Evolutionary conservation across 2,888 invertebrate genomes (phyloP), one percentile per base, ranked within the genome.

Genomic region (Leptopilina drosophilae): DNA sequence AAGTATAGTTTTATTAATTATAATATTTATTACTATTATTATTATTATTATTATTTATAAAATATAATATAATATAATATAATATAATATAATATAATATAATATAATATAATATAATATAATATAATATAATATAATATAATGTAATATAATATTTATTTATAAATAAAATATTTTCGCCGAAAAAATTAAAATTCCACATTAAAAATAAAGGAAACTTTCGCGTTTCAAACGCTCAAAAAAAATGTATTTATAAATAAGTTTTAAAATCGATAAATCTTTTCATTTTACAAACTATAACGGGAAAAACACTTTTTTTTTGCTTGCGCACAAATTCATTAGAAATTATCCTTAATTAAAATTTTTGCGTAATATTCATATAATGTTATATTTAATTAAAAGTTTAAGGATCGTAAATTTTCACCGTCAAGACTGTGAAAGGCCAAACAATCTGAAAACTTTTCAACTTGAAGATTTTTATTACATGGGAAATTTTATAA

Each of bases 381-480:
- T 49, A 49, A 20, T 62, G 62, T 62, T 62, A 62, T 62, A 62
- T 62, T 62, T 62, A 62, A 62, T 62, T 62, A 62, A 62, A 62
- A 62, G 62, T 62, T 62, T 62, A 62, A 62, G 62, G 9, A 15
- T 62, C 62, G 15, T 62, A 62, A 62, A 62, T 62, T 62, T 15
- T n/a, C 9, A 20, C 62, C 62, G 20, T 62, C 20, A 62, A 62
- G 62, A 62, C 49, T 49, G 42, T 8, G 49, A 49, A 49, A 49
- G 20, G 62, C 8, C 62, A 20, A 62, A 62, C 62, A 62, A 62
- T 62, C 20, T 20, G 20, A 62, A 62, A 62, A 62, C 62, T 62
- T 62, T 62, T 20, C 9, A 62, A 62, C 62, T 62, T 62, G 62
- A 62, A 62, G 62, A 62, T 20, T 49, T 59, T 62, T 62, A 62